A percentile compares a stretch with the other conserved stretches of the same genome.
Conservation (phyloP, 2,113 vertebrate genomes). For the Chaenocephalus aceratus region DNA sequence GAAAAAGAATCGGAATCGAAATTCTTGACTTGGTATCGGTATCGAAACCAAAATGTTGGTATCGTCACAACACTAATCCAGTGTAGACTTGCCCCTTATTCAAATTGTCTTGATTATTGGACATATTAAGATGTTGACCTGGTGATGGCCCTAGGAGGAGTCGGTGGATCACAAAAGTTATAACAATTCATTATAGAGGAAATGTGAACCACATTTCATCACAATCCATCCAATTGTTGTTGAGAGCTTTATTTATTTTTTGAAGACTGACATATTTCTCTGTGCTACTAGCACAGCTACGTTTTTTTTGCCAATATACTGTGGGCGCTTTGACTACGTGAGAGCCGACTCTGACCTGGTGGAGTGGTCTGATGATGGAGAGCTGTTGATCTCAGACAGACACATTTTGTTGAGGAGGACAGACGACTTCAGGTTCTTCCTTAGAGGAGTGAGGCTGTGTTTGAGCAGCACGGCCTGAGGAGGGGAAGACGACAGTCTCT, state of each 20-base stretch:
- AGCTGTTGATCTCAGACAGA: background rate
- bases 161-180: too few relatives aligned
- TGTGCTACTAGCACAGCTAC: background rate
- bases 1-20: too few relatives aligned
- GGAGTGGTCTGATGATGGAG: slow-evolving; percentile 4
- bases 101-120: too few relatives aligned
- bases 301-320: background rate
- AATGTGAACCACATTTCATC: background rate
- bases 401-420: slow-evolving; percentile 23
- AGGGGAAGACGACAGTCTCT: slow-evolving; percentile 75
- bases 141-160: too few relatives aligned
- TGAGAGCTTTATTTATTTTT: background rate
- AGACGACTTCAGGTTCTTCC: slow-evolving; percentile 17
- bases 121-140: too few relatives aligned
- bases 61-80: too few relatives aligned
- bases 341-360: slow-evolving; percentile 59
- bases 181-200: background rate
- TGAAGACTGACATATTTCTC: background rate
- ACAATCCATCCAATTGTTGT: background rate
- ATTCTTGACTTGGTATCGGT: too few relatives aligned
- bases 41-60: too few relatives aligned
- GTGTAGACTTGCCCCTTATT: too few relatives aligned
- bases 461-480: slow-evolving; percentile 55
- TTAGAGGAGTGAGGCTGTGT: slow-evolving; percentile 60
- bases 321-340: background rate